Evolutionary conservation across 2,888 invertebrate genomes (phyloP).

Genomic region (Hypomecis atomaria): DNA sequence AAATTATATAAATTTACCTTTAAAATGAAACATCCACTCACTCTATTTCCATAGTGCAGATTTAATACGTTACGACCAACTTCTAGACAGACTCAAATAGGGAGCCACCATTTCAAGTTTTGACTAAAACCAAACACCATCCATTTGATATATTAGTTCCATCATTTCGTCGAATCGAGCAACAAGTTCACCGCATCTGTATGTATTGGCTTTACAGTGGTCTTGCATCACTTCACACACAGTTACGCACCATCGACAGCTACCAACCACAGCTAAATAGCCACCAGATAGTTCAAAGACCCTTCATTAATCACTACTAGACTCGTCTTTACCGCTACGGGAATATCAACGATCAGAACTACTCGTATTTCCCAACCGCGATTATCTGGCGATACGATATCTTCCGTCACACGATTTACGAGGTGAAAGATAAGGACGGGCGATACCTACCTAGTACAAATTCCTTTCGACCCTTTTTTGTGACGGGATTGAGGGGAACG

Average conservation of each 20-base stretch:
- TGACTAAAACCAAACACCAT: too few species aligned
- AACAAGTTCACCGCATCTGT: background rate
- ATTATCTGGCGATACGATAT: conserved; percentile 34
- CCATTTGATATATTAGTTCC: too few species aligned
- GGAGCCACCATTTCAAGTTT: too few species aligned
- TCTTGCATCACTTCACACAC: conserved; percentile 31
- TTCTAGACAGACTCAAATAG: too few species aligned
- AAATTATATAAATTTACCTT: too few species aligned
- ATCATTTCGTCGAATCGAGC: too few species aligned
- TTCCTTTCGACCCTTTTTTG: conserved; percentile 18
- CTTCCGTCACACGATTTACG: conserved; percentile 36
- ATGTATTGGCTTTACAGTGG: conserved; percentile 18
- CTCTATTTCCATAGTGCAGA: too few species aligned
- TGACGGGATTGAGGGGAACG: conserved; percentile 25
- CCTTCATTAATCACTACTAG: conserved; percentile 59
- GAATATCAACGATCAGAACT: conserved; percentile 38
- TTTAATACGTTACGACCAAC: too few species aligned
- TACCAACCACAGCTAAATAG: conserved; percentile 34
- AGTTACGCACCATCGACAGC: conserved; percentile 51
- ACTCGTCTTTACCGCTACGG: conserved; percentile 50
- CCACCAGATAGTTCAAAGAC: conserved; percentile 59
- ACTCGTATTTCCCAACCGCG: conserved; percentile 33
- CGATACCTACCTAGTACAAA: conserved; percentile 13
- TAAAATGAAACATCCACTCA: too few species aligned
- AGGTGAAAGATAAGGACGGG: conserved; percentile 35